phyloP scores from a whole-genome alignment of 2,888 invertebrate species.

The Drosophila emarginata region DNA sequence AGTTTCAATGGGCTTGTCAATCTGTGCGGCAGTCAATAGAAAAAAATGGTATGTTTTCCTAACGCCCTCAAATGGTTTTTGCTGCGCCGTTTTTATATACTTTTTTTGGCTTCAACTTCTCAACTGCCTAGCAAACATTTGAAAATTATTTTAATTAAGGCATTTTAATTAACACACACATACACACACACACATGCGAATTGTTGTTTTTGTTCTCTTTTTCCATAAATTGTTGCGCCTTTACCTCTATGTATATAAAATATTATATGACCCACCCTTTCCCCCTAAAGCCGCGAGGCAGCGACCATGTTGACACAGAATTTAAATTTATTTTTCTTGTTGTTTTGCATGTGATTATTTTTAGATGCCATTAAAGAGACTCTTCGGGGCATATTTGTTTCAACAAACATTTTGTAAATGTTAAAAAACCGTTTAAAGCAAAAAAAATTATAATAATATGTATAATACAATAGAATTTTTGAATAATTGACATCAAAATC shows the following conservation, averaged over 20 bases:
- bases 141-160: constrained; percentile 71
- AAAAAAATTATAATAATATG: neutral
- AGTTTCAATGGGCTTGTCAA: constrained; percentile 56
- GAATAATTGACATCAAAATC: too few relatives aligned
- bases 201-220: constrained; percentile 13
- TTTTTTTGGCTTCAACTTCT: constrained; percentile 20
- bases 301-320: constrained; percentile 68
- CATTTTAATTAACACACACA: constrained; percentile 70
- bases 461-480: too few relatives aligned
- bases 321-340: constrained; percentile 66
- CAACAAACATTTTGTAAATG: neutral
- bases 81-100: constrained; percentile 18
- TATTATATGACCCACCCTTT: neutral
- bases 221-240: constrained; percentile 41
- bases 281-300: constrained; percentile 20
- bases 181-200: constrained; percentile 31
- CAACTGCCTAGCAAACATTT: constrained; percentile 39
- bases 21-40: constrained; percentile 61
- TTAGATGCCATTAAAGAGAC: constrained; percentile 12
- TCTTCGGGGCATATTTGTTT: neutral
- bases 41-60: constrained; percentile 12
- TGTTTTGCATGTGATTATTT: constrained; percentile 42
- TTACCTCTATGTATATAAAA: neutral
- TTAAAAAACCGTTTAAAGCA: neutral
- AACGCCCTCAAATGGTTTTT: neutral